Base-by-base conservation (phyloP, 2,797 vertebrate genomes). In the Apogon talboti region DNA sequence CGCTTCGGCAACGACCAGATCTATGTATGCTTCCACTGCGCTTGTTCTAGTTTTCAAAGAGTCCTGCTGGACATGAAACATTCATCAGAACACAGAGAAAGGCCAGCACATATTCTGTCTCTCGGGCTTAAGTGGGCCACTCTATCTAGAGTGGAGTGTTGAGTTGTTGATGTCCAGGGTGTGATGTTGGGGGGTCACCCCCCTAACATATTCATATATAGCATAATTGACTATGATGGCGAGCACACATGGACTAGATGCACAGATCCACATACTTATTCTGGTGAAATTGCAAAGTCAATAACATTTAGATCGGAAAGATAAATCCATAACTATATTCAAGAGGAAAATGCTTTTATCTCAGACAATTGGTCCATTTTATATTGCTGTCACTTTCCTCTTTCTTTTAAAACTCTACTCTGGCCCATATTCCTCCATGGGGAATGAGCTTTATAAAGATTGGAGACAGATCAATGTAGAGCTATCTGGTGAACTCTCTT, bases 1-100 rank as follows among this genome's bases (percentile, higher is more conserved):
- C 96, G 97, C 70, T 98, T 96, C 30, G 94, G 90, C 66, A 98
- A 98, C 9, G 92, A 97, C 87, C 97, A 99, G 90, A 98, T 99
- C 84, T 96, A 98, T 6, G 97, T 99, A 92, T 92, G 96, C 90
- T 70, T 28, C 11, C 1, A 1, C 19, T 21, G 42, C 50, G 24
- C 54, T 63, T 38, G 5, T 55, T n/a, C 53, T 41, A 38, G 13
- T 58, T 42, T 35, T 57, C 40, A 51, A 37, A 18, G 41, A 73
- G 45, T 63, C 41, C 37, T 12, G 28, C 44, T 58, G 43, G 62
- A 6, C 64, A 77, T 68, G 47, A 52, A 71, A 62, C 37, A 82
- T 43, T 46, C 56, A 78, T 65, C 15, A 37, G 14, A 53, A 37
- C 40, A 50, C 18, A 33, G 11, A 59, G 45, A 35, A 52, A 52